Conservation (phyloP, 2,113 vertebrate species). For the Colistium nudipinnis region DNA sequence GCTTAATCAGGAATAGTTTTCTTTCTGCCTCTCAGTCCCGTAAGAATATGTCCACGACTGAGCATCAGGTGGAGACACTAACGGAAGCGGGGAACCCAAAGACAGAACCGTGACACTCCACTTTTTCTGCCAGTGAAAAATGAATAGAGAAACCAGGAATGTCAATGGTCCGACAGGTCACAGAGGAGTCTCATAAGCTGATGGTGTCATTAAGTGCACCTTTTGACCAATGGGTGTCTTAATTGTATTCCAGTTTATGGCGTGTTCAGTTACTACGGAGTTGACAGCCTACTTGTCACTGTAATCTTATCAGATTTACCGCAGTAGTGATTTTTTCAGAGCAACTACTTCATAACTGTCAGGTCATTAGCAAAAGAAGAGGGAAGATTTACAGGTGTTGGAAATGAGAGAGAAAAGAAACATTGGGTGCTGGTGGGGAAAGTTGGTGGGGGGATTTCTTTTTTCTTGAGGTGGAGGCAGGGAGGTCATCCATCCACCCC, state of each 20-base stretch:
- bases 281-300: too few species aligned
- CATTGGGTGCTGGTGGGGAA: constrained; percentile 15
- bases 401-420: constrained; percentile 4
- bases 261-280: background rate
- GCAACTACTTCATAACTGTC: background rate
- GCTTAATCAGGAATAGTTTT: too few species aligned
- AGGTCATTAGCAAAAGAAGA: background rate
- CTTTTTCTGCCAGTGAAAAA: constrained; percentile 18
- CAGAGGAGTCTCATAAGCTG: constrained; percentile 8
- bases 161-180: constrained; percentile 25
- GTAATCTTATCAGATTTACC: background rate
- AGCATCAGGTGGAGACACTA: background rate
- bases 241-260: background rate
- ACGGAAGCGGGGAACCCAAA: background rate
- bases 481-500: constrained; percentile 65
- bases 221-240: background rate
- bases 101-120: background rate
- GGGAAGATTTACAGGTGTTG: constrained; percentile 13
- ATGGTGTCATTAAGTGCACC: constrained; percentile 6
- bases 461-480: constrained; percentile 44
- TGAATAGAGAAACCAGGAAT: constrained; percentile 30
- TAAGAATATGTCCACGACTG: background rate
- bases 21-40: background rate
- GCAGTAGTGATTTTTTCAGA: background rate
- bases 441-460: too few species aligned